These are phyloP conservation scores for Lasioglossum vierecki DNA, from an alignment of 2,888 invertebrate genomes.

Conservation along the genomic window DNA sequence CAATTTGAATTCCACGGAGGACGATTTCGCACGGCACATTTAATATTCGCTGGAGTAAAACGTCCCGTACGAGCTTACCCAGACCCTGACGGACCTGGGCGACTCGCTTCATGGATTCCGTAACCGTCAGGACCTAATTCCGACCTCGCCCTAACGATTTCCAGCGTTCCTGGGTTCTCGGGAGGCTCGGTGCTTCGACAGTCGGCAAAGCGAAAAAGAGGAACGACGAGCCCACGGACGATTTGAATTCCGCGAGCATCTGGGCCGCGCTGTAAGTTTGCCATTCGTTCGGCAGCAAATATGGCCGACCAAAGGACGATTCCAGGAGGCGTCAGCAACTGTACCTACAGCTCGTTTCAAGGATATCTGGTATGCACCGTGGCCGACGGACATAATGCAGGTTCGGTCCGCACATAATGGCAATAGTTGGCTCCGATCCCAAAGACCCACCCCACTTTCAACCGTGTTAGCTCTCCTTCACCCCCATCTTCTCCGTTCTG, in stretches of 20 bases:
- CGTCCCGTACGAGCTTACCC: constrained; percentile 17
- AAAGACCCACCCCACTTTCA: constrained; percentile 62
- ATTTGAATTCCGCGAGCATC: constrained; percentile 64
- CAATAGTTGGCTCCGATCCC: constrained; percentile 77
- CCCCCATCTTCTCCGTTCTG: constrained; percentile 13
- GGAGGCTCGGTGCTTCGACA: background rate
- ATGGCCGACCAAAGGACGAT: constrained; percentile 44
- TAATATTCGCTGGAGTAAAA: constrained; percentile 45
- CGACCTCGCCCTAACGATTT: constrained; percentile 22
- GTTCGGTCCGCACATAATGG: constrained; percentile 73
- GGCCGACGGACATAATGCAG: constrained; percentile 72
- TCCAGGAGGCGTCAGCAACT: constrained; percentile 66
- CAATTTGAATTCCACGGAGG: constrained; percentile 47
- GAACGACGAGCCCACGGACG: background rate
- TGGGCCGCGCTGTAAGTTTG: constrained; percentile 48
- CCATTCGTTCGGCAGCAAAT: constrained; percentile 63
- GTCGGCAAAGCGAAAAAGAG: constrained; percentile 24
- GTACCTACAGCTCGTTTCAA: constrained; percentile 70
- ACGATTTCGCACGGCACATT: constrained; percentile 42
- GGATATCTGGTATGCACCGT: constrained; percentile 73
- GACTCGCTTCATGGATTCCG: constrained; percentile 25
- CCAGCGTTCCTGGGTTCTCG: background rate
- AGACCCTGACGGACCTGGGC: background rate
- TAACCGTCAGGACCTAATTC: constrained; percentile 44
- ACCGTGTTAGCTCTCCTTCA: constrained; percentile 58